Percentiles rank a stretch among this genome's conserved stretches.
Evolutionary conservation across 1,140 invertebrate species (phyloP).

Genomic region (fruit fly (Drosophila melanogaster)): Release_6_plus_ISO1_MT NC_004354.4:13670001-13670500

Average conservation of each 20-base stretch:
- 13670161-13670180: conserved; percentile 33
- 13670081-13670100: conserved; percentile 9
- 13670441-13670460: conserved; percentile 15
- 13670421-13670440: conserved; percentile 14
- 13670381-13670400: conserved; percentile 32
- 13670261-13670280: conserved; percentile 55
- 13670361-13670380: conserved; percentile 56
- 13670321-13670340: conserved; percentile 34
- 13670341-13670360: conserved; percentile 55
- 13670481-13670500: conserved; percentile 64
- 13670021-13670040: conserved; percentile 14
- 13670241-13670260: conserved; percentile 38
- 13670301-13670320: conserved; percentile 23
- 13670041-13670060: conserved; percentile 7
- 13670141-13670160: conserved; percentile 16
- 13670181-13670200: conserved; percentile 63
- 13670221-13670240: conserved; percentile 60
- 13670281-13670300: conserved; percentile 45
- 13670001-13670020: conserved; percentile 23
- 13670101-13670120: conserved; percentile 28
- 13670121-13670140: conserved; percentile 22
- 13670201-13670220: conserved; percentile 67
- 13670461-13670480: background rate
- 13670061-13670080: conserved; percentile 21
- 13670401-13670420: conserved; percentile 24